Conservation (phyloP, 2,888 invertebrate genomes). For the Orthonevra nobilis region DNA sequence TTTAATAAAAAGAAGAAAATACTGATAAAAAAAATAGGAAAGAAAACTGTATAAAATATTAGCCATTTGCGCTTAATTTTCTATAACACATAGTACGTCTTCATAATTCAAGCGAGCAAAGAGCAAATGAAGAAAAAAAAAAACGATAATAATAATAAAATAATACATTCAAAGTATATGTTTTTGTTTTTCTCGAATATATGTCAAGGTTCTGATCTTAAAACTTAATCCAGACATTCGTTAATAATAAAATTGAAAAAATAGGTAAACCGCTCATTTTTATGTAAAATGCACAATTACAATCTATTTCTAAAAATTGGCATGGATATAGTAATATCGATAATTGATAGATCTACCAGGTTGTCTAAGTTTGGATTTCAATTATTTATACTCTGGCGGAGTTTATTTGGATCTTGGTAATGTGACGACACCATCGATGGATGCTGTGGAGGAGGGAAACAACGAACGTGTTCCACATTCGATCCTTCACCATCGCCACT, state of each 20-base stretch:
- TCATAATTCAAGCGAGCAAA: constrained; percentile 45
- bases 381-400: constrained; percentile 81
- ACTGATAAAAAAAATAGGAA: constrained; percentile 33
- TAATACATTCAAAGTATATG: no score
- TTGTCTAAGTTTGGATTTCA: constrained; percentile 59
- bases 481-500: constrained; percentile 90
- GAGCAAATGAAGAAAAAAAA: constrained; percentile 20
- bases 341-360: constrained; percentile 28
- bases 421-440: constrained; percentile 83
- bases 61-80: constrained; percentile 50
- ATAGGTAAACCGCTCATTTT: neutral
- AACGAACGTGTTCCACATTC: constrained; percentile 97
- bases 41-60: constrained; percentile 1
- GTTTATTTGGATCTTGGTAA: constrained; percentile 83
- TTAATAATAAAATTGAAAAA: constrained; percentile 6
- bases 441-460: constrained; percentile 97
- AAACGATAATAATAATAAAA: constrained; percentile 10
- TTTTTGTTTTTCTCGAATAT: constrained; percentile 53
- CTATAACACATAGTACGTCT: constrained; percentile 17
- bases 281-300: constrained; percentile 46
- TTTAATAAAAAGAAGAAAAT: constrained; percentile 28
- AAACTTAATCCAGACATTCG: constrained; percentile 37
- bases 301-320: constrained; percentile 38
- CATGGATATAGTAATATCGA: constrained; percentile 43
- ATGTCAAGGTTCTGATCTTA: constrained; percentile 41